Conservation (phyloP, 2,113 vertebrate species). For the Urocolius indicus region DNA sequence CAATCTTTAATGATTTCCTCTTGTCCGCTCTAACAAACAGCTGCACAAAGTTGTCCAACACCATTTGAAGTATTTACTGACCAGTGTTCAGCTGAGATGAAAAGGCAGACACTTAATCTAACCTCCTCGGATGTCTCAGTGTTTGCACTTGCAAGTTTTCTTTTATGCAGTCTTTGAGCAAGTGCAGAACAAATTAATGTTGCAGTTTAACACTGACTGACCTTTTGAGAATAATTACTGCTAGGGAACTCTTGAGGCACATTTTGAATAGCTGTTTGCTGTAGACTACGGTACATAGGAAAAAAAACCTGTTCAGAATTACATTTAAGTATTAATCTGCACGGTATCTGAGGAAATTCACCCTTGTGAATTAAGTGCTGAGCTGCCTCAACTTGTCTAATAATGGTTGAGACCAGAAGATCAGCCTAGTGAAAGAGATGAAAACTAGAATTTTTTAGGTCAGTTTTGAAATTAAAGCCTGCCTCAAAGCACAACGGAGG, state of each 20-base stretch:
- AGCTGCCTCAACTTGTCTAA: not conserved
- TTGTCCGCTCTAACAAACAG: conserved; percentile 71
- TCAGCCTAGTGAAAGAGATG: not conserved
- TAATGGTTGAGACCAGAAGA: not conserved
- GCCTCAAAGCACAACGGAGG: accelerated
- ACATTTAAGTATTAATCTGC: not conserved
- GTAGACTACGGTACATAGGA: not conserved
- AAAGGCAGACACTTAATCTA: conserved; percentile 77
- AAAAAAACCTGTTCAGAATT: not conserved
- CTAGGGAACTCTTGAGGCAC: not conserved
- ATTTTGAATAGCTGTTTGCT: not conserved
- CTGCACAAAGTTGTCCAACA: conserved; percentile 72
- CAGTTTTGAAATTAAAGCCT: not conserved
- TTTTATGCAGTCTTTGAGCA: conserved; percentile 35
- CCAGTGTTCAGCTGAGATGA: conserved; percentile 67
- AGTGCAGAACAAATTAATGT: conserved; percentile 54
- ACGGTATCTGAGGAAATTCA: not conserved
- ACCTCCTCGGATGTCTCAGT: conserved; percentile 52
- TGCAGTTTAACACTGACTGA: conserved; percentile 32
- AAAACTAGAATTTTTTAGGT: not conserved
- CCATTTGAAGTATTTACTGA: conserved; percentile 73
- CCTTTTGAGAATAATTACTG: not conserved
- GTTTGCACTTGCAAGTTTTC: conserved; percentile 50
- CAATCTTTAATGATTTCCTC: conserved; percentile 74
- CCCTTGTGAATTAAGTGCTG: not conserved